phyloP scores from a whole-genome alignment of 2,888 invertebrate genomes.

The Amblyteles armatorius region DNA sequence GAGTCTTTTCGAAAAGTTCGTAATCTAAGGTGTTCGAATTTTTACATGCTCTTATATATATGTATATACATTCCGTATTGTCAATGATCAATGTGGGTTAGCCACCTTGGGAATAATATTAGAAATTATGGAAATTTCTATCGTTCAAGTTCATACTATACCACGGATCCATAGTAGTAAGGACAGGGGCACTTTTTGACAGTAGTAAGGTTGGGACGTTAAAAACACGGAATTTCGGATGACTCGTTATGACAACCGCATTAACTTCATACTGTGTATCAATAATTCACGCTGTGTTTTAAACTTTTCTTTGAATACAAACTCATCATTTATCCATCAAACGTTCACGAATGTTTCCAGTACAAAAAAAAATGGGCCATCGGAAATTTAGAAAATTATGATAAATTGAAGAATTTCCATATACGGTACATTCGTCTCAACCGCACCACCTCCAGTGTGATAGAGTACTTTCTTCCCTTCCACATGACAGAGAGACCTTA shows the following conservation, averaged over 20 bases:
- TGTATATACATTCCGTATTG: background rate
- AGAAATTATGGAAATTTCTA: background rate
- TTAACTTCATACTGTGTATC: background rate
- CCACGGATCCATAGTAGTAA: background rate
- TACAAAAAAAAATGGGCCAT: background rate
- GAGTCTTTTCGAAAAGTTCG: background rate
- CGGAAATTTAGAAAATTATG: background rate
- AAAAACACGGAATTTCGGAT: background rate
- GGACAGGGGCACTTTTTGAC: background rate
- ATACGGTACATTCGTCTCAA: too few relatives aligned
- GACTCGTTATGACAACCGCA: background rate
- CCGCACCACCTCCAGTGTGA: too few relatives aligned
- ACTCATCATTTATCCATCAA: background rate
- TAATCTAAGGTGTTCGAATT: background rate
- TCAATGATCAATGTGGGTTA: too few relatives aligned
- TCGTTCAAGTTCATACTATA: background rate
- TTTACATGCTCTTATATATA: background rate
- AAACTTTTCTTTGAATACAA: background rate
- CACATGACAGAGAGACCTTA: background rate
- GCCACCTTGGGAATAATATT: background rate
- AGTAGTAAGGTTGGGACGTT: background rate
- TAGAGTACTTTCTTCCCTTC: background rate
- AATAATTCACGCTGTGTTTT: background rate
- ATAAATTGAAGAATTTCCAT: background rate
- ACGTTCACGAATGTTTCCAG: background rate